Percentiles rank a stretch among this genome's conserved stretches.
These are phyloP conservation scores for Eristalis tenax DNA, from an alignment of 2,888 invertebrate genomes.

Conservation along the genomic window DNA sequence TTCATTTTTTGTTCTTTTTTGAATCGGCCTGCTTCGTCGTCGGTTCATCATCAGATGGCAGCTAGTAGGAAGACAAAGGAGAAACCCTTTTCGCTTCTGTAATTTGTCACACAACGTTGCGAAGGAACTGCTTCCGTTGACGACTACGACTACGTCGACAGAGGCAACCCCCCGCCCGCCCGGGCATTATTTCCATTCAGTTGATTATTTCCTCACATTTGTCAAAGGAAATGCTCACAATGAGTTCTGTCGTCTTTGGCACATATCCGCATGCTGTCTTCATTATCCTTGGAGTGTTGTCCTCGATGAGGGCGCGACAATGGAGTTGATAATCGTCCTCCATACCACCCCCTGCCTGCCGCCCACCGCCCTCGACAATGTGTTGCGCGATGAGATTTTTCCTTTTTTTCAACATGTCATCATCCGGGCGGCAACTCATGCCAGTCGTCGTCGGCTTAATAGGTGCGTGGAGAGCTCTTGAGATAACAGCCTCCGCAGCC, in stretches of 20 bases:
- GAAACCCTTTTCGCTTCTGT: conserved; percentile 61
- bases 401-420: conserved; percentile 56
- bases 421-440: conserved; percentile 17
- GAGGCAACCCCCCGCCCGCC: background rate
- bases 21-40: background rate
- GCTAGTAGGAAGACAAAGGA: conserved; percentile 33
- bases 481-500: conserved; percentile 46
- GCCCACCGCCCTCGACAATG: background rate
- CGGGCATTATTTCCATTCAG: conserved; percentile 61
- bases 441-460: conserved; percentile 40
- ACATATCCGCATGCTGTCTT: conserved; percentile 68
- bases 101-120: conserved; percentile 68
- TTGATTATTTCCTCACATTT: conserved; percentile 71
- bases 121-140: conserved; percentile 11
- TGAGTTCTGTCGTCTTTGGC: conserved; percentile 64
- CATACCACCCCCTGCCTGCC: no score
- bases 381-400: conserved; percentile 58
- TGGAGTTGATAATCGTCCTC: conserved; percentile 67
- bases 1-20: conserved; percentile 2
- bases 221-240: conserved; percentile 70
- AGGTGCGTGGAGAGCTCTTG: conserved; percentile 66
- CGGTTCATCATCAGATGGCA: background rate
- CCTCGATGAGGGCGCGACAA: conserved; percentile 68
- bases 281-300: conserved; percentile 62
- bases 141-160: background rate